Percentiles rank a stretch among this genome's conserved stretches.
Conservation (phyloP, 2,888 invertebrate species). For the Cantharis flavilabris region DNA sequence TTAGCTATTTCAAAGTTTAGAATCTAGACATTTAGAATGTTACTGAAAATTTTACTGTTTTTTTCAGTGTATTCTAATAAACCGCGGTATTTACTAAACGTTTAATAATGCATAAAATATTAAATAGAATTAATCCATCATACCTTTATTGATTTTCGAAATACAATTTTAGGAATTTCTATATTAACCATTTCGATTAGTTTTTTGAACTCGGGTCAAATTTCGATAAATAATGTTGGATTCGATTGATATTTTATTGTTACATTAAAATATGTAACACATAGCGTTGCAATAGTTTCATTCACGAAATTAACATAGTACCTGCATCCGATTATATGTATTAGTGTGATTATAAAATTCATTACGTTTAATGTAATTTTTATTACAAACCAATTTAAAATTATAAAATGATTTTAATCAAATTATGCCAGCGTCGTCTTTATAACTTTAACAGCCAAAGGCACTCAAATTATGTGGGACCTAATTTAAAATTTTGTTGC, state of each 20-base stretch:
- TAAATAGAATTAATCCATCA: background rate
- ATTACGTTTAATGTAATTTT: background rate
- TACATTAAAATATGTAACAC: no score
- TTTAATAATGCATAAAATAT: background rate
- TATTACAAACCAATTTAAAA: background rate
- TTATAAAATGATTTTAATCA: background rate
- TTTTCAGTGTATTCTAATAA: background rate
- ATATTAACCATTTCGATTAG: background rate
- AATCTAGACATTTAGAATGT: background rate
- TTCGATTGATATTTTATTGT: background rate
- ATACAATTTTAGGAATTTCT: background rate
- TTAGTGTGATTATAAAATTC: no score
- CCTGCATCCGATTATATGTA: background rate
- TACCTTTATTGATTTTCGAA: background rate
- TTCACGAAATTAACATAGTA: background rate
- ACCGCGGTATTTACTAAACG: background rate
- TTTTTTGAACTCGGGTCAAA: background rate
- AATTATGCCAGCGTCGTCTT: background rate
- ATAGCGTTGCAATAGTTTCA: no score
- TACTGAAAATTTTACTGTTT: background rate
- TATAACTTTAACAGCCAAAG: background rate
- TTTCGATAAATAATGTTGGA: background rate
- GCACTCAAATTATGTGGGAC: background rate
- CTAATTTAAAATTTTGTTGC: background rate
- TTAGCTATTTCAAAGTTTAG: background rate